A percentile compares a stretch with the other conserved stretches of the same genome.
These are phyloP conservation scores for Leptobrachium ailaonicum DNA, from an alignment of 2,113 vertebrate genomes.

Conservation along the genomic window DNA sequence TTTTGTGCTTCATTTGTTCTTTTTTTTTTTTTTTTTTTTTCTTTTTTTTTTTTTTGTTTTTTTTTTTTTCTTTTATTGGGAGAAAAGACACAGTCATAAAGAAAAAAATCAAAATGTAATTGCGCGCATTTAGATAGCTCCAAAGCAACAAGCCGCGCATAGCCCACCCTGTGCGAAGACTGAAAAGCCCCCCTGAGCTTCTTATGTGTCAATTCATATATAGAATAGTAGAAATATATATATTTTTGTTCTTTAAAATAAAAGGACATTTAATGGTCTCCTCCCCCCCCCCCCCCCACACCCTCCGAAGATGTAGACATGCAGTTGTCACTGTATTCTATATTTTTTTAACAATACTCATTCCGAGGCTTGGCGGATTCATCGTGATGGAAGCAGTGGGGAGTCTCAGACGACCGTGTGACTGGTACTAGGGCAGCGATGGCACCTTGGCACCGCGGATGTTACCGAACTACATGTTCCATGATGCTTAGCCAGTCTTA, in stretches of 20 bases:
- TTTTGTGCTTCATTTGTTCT: constrained; percentile 20
- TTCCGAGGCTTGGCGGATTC: too few relatives aligned
- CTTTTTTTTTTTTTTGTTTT: background rate
- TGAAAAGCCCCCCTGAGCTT: background rate
- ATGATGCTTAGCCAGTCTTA: too few relatives aligned
- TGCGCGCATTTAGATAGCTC: background rate
- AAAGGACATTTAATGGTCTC: too few relatives aligned
- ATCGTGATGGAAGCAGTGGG: too few relatives aligned
- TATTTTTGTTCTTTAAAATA: too few relatives aligned
- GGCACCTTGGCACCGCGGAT: too few relatives aligned
- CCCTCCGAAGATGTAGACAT: background rate
- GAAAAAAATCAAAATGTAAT: background rate
- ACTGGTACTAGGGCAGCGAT: too few relatives aligned
- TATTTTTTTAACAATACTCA: too few relatives aligned
- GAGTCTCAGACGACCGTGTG: too few relatives aligned
- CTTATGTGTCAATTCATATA: background rate
- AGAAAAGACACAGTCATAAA: background rate
- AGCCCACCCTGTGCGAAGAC: background rate
- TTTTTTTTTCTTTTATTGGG: background rate
- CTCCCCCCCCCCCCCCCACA: background rate
- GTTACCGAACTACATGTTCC: too few relatives aligned
- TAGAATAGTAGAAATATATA: background rate
- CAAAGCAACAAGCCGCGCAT: background rate
- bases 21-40: background rate
- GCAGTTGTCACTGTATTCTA: background rate